Base-by-base conservation (phyloP, 1,140 invertebrate genomes). In the Telenomus remus region DNA sequence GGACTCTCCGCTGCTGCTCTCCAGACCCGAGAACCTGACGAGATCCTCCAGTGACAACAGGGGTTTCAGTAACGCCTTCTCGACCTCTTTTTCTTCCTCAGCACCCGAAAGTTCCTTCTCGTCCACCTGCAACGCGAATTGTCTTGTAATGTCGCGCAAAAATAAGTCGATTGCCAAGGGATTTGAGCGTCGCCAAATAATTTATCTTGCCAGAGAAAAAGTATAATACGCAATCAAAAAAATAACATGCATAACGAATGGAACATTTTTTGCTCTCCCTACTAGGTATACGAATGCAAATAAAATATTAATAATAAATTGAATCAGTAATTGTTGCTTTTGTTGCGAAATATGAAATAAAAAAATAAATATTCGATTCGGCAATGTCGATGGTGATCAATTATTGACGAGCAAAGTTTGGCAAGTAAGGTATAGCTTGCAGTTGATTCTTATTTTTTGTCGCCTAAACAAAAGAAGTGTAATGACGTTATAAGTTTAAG, bases 41-140 rank as follows among this genome's bases (percentile, higher is more conserved):
- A 92, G 87, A 78, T 92, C 91, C 60, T 91, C 90, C 74, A 91
- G 85, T 9, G 90, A 90, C 14, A 91, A 82, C 63, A 91, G 72
- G 10, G 90, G 90, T 76, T 89, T 89, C 80, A 90, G 84, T 46
- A 91, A 81, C 8, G 90, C 90, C 69, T 90, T 91, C 65, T 91
- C 90, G 27, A 91, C 90, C 78, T 92, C 91, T 76, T 91, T 91
- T 65, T 92, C 91, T 69, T 92, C 91, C 80, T 92, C 92, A 42
- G 91, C 91, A 5, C 91, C 90, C 13, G 91, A 91, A 57, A 91
- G 80, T 73, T 91, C 91, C 68, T 91, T 90, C 48, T 92, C 91
- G 71, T 90, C 89, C 77, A 89, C 89, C 79, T 89, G 80, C 82
- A 79, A 76, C 15, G 81, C 65, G 79, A 84, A 70, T 65, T 59